Base-by-base conservation (phyloP, 2,113 vertebrate species). In the Callipepla californica region DNA sequence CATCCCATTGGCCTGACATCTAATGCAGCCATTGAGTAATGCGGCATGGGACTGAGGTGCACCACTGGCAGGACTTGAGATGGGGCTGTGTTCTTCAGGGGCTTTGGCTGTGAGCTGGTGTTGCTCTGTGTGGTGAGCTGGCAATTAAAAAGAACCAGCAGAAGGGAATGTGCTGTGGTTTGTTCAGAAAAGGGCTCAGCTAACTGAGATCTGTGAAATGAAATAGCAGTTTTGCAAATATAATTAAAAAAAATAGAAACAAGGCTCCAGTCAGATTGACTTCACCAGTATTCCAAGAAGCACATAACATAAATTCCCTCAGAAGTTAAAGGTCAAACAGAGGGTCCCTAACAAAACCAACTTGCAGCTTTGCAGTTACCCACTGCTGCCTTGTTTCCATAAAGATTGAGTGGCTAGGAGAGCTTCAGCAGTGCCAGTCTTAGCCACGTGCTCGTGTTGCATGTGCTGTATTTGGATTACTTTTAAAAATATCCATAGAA, bases 401-500 rank as follows among this genome's bases (percentile, higher is more conserved):
- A 84, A 85, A 72, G 80, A 65, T 82, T 36, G 79, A 66, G 44
- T 48, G 40, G 69, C 83, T 72, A 51, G 58, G 69, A 87, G 57
- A 51, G 55, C 87, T 88, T 94, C 74, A 48, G 75, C 59, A 81
- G 22, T 50, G 78, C 79, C 51, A 53, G 32, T 96, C 77, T 76
- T 68, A 65, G 70, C 75, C 9, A 4, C 65, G 34, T 86, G 75
- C 57, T 92, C 36, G 62, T 62, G 51, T 53, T 94, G 62, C 79
- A 51, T 28, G 16, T 67, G 63, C 81, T 58, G 63, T 59, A 80
- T 93, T 87, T 88, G 83, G 51, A 94, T 90, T 42, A 14, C 93
- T 82, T 87, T 91, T 96, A 78, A 92, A 53, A 95, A 95, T 94
- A 94, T 90, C 96, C 83, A 89, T 89, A 50, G 89, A 94, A 69